Base-by-base conservation (phyloP, 2,797 vertebrate species). In the Ctenosaura bakeri region DNA sequence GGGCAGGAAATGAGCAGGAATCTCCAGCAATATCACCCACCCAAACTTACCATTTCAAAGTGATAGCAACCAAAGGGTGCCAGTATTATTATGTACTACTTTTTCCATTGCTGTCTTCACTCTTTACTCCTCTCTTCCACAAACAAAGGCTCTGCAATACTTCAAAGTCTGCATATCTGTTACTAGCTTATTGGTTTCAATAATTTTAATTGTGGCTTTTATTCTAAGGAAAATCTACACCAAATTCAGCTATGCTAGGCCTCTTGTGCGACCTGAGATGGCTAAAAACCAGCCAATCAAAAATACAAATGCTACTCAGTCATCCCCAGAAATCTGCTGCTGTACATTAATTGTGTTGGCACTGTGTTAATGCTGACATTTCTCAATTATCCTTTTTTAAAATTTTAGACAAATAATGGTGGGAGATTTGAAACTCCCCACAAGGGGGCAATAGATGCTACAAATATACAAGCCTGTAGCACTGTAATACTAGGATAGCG, bases 391-490 rank as follows among this genome's bases (percentile, higher is more conserved):
- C 8, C n/a, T 79, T 35, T 46, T 13, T 16, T 35, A 86, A 64
- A 2, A 16, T n/a, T 35, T 62, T 32, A 32, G 26, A 24, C 64
- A 79, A 89, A 78, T 46, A 16, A 64, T 83, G 69, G 77, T 16
- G n/a, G 29, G 24, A 81, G 82, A 74, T 64, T 74, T 38, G 42
- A 83, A 22, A 56, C 83, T 90, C 59, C 20, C 79, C 80, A 90
- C 80, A 83, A 90, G 90, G 71, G 86, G 71, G 71, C 80, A 89
- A 77, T 35, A 89, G 59, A 89, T 86, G 54, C 56, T 82, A 38
- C 35, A 85, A 77, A 62, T 56, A 59, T 2, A 82, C 10, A 64
- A 64, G 14, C 46, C 16, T 69, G 7, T 10, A 38, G 50, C 14
- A 14, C 7, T 56, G 46, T 38, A 77, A 88, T 22, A n/a, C 1